Percentiles rank a stretch among this genome's conserved stretches.
These are phyloP conservation scores for Hylaeus volcanicus DNA, from an alignment of 1,140 invertebrate species.

Conservation along the genomic window DNA sequence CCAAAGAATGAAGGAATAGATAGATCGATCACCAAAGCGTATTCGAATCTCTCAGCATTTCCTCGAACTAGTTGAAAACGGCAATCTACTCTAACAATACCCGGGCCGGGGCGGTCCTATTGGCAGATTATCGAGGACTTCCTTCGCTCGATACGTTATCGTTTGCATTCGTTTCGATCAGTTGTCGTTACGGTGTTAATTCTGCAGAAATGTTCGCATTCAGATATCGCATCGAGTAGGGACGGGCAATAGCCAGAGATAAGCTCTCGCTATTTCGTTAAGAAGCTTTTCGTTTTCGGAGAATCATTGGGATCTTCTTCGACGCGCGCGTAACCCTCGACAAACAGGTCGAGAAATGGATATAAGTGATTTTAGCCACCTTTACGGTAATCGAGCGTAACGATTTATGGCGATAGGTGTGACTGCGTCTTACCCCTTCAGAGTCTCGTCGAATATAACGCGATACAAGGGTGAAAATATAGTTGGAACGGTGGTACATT, in stretches of 20 bases:
- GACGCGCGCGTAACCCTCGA: too few relatives aligned
- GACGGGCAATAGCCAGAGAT: neutral
- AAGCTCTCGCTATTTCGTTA: neutral
- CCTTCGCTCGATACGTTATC: neutral
- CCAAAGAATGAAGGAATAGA: neutral
- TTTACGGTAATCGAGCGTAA: too few relatives aligned
- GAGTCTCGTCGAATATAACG: too few relatives aligned
- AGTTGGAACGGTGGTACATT: too few relatives aligned
- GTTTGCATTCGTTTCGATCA: neutral
- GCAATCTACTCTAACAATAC: neutral
- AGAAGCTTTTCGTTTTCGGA: neutral
- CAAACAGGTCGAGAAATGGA: too few relatives aligned
- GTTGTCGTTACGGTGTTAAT: neutral
- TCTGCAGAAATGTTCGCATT: neutral
- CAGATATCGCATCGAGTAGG: neutral
- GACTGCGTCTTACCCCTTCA: too few relatives aligned
- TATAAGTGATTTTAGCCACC: too few relatives aligned
- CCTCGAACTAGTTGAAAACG: neutral
- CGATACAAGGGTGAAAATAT: too few relatives aligned
- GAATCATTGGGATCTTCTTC: neutral
- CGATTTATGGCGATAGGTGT: too few relatives aligned
- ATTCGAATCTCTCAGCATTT: neutral
- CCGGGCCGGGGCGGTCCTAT: neutral
- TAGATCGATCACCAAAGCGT: neutral
- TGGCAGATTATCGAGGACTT: neutral